Evolutionary conservation across 30 jellyfish, hydroid and myxozoan species (phyloP).

Genomic region (Clytia hemisphaerica): DNA sequence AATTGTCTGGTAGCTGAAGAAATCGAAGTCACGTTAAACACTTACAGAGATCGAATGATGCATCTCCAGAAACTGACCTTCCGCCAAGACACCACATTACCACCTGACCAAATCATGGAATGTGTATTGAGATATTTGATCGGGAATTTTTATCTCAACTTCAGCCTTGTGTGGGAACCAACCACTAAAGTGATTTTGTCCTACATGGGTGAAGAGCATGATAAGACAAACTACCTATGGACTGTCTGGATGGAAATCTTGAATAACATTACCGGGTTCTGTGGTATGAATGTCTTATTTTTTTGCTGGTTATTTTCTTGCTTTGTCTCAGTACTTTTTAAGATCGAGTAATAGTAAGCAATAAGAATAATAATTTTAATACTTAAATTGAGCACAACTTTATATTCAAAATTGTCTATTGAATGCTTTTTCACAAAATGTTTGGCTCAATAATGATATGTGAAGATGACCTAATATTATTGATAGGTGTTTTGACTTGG

Average conservation of each 20-base stretch:
- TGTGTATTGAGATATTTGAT: conserved; percentile 33
- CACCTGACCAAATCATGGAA: conserved; percentile 13
- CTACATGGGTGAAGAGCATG: conserved; percentile 44
- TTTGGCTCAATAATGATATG: no score
- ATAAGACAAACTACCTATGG: conserved; percentile 71
- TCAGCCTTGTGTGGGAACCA: conserved; percentile 75
- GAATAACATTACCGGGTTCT: conserved; percentile 3
- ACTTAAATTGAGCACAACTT: no score
- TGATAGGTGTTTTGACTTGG: no score
- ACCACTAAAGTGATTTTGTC: conserved; percentile 46
- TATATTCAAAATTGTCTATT: no score
- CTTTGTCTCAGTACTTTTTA: no score
- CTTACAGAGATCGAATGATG: conserved; percentile 54
- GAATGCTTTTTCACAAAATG: no score
- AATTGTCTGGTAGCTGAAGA: conserved; percentile 57
- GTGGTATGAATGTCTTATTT: no score
- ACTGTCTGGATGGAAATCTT: conserved; percentile 37
- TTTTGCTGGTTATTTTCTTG: no score
- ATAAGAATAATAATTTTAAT: no score
- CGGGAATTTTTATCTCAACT: conserved; percentile 57
- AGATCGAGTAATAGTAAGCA: no score
- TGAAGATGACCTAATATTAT: no score
- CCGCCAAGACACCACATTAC: background rate
- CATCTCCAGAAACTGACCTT: conserved; percentile 44
- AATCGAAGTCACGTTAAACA: conserved; percentile 45